A percentile compares a stretch with the other conserved stretches of the same genome.
phyloP scores from a whole-genome alignment of 2,888 invertebrate genomes.

The Ellobium chinense region DNA sequence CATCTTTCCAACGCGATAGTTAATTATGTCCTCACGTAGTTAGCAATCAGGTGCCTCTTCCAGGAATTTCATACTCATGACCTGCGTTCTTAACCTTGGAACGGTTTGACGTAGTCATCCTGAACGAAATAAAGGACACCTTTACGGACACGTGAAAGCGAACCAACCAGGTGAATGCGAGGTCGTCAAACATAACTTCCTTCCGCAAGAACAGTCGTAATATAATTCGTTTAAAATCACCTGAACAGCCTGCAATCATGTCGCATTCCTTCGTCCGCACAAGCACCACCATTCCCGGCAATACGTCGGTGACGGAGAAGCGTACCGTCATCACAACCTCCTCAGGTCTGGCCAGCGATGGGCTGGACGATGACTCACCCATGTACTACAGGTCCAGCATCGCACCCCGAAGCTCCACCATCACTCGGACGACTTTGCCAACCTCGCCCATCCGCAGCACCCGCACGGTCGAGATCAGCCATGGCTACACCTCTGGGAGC shows the following conservation, averaged over 20 bases:
- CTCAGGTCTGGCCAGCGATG: constrained; percentile 44
- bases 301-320: constrained; percentile 66
- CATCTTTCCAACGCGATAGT: no score
- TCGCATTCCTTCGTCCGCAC: constrained; percentile 35
- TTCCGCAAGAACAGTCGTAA: constrained; percentile 14
- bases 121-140: no score
- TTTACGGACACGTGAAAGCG: no score
- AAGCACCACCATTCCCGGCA: constrained; percentile 27
- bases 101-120: no score
- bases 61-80: no score
- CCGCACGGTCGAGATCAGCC: constrained; percentile 59
- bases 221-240: background rate
- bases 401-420: constrained; percentile 27
- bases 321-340: constrained; percentile 67
- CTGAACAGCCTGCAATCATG: constrained; percentile 20
- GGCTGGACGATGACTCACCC: constrained; percentile 56
- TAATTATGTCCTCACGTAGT: no score
- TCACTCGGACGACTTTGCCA: constrained; percentile 51
- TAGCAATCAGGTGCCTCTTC: no score
- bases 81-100: no score
- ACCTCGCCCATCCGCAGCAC: constrained; percentile 55
- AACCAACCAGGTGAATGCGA: no score
- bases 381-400: constrained; percentile 57
- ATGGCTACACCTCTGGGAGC: constrained; percentile 50
- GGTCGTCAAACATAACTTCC: background rate